Conservation (phyloP, 2,113 vertebrate genomes). For the Perca schrenkii region DNA sequence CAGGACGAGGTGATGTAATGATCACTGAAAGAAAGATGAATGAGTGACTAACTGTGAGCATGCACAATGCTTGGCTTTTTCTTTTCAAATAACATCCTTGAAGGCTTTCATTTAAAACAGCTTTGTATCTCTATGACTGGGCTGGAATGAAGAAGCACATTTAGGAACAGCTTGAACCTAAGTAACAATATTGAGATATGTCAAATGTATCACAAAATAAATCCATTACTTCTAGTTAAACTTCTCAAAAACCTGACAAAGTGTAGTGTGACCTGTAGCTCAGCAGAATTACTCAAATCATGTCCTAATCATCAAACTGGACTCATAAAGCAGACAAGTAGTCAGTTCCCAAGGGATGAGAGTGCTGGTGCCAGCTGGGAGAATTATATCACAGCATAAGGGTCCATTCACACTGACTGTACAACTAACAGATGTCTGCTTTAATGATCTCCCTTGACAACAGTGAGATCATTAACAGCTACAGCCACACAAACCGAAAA, state of each 20-base stretch:
- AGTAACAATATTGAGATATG: neutral
- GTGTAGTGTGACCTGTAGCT: neutral
- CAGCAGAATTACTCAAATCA: neutral
- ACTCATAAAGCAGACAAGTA: constrained; percentile 29
- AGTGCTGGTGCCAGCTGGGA: constrained; percentile 64
- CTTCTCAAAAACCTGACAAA: neutral
- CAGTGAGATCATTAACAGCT: constrained; percentile 65
- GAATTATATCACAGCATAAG: constrained; percentile 74
- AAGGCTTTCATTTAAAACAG: constrained; percentile 2
- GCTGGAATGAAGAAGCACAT: constrained; percentile 1
- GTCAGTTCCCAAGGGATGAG: constrained; percentile 32
- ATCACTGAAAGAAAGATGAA: constrained; percentile 9
- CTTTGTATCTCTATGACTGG: neutral
- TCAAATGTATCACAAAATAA: neutral
- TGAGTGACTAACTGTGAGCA: neutral
- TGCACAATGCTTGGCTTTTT: neutral
- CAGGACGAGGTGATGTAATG: constrained; percentile 9
- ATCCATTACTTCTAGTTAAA: neutral
- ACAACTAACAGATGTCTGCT: constrained; percentile 78
- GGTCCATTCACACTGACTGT: constrained; percentile 65
- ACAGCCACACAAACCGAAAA: constrained; percentile 47
- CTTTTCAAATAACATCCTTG: constrained; percentile 5
- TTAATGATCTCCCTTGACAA: constrained; percentile 80
- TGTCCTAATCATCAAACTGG: neutral
- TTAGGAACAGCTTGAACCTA: neutral